Conservation (phyloP, 2,113 vertebrate species). For the Sylvicapra grimmia region DNA sequence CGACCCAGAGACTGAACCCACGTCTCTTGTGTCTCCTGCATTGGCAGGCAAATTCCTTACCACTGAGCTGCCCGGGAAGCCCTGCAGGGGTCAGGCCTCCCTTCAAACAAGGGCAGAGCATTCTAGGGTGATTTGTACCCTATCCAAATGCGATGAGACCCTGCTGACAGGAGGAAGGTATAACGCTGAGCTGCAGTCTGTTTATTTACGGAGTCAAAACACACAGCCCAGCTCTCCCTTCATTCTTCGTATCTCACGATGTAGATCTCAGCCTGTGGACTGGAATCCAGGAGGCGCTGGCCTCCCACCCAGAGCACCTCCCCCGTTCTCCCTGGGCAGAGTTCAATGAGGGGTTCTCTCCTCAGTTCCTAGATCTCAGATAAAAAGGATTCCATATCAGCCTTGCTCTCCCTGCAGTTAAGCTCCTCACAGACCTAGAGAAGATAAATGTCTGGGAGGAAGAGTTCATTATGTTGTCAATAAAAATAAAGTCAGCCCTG, state of each 20-base stretch:
- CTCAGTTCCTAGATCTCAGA: background rate
- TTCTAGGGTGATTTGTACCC: background rate
- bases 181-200: fast-evolving
- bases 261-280: background rate
- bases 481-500: background rate
- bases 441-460: background rate
- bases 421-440: background rate
- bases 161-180: background rate
- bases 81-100: background rate
- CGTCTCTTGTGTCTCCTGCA: no score
- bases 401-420: background rate
- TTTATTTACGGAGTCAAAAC: background rate
- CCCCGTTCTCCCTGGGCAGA: background rate
- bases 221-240: background rate
- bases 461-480: background rate
- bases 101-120: background rate
- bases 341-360: background rate
- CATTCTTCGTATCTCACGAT: background rate
- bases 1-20: background rate
- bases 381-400: background rate
- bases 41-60: background rate
- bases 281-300: background rate
- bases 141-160: background rate
- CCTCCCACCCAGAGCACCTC: background rate
- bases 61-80: background rate